Conservation (phyloP, 37 sponge, comb jelly and placozoan species). For the Bolinopsis microptera region DNA sequence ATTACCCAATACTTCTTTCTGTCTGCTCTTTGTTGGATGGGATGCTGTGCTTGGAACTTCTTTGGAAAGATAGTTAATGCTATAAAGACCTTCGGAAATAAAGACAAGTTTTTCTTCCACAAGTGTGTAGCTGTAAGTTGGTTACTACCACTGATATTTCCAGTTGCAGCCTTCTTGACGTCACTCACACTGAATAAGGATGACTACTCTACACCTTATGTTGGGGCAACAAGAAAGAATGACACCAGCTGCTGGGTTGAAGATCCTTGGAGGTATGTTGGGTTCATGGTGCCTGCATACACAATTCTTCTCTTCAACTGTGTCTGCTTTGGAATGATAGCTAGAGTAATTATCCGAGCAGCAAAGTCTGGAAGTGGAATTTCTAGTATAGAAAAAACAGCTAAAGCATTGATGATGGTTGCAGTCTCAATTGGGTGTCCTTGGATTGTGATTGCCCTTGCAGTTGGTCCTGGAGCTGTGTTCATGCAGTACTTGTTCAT, state of each 20-base stretch:
- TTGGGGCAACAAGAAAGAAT: not conserved
- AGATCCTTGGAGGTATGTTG: no score
- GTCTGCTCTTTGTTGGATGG: not conserved
- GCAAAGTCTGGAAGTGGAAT: not conserved
- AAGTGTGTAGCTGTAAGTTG: not conserved
- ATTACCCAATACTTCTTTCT: not conserved
- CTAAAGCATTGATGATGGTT: not conserved
- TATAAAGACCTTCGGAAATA: not conserved
- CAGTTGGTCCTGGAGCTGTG: not conserved
- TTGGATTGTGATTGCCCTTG: not conserved
- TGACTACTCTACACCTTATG: not conserved
- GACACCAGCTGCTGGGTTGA: no score
- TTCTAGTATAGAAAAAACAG: not conserved
- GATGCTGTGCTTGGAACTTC: not conserved
- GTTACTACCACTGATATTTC: not conserved
- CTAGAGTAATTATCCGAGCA: no score
- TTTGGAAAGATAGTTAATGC: not conserved
- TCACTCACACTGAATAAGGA: not conserved
- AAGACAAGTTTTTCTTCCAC: not conserved
- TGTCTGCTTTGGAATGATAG: no score
- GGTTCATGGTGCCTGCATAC: no score
- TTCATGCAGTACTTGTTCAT: not conserved
- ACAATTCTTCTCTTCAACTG: no score
- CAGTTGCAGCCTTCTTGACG: not conserved
- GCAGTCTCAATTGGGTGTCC: not conserved